Percentiles rank a stretch among this genome's conserved stretches.
phyloP scores from a whole-genome alignment of 2,888 invertebrate genomes.

The Caenorhabditis sp. region DNA sequence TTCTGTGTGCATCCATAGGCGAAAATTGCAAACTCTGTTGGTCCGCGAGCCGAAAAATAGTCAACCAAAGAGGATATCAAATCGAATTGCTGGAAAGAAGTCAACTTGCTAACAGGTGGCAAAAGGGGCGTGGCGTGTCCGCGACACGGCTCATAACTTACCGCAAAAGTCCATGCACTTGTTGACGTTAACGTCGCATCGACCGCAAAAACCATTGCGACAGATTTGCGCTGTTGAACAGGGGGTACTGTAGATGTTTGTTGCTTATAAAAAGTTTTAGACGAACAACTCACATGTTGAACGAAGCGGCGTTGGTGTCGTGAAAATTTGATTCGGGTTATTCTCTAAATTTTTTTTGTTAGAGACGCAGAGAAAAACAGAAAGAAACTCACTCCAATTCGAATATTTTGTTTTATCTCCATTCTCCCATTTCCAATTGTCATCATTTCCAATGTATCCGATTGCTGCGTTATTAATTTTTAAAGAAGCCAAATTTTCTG shows the following conservation, averaged over 20 bases:
- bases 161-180: slow-evolving; percentile 20
- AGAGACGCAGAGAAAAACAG: too few relatives aligned
- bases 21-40: slow-evolving; percentile 27
- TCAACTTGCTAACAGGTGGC: too few relatives aligned
- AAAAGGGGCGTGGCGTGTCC: too few relatives aligned
- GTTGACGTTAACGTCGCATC: slow-evolving; percentile 26
- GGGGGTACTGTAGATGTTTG: slow-evolving; percentile 11
- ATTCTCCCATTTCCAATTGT: slow-evolving; percentile 11
- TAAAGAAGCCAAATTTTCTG: neutral
- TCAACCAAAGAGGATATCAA: slow-evolving; percentile 8
- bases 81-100: slow-evolving; percentile 26
- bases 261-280: too few relatives aligned
- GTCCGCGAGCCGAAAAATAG: slow-evolving; percentile 23
- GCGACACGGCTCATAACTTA: too few relatives aligned
- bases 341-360: neutral
- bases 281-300: slow-evolving; percentile 8
- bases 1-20: slow-evolving; percentile 23
- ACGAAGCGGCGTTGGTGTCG: slow-evolving; percentile 5
- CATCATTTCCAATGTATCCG: neutral
- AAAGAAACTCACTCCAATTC: slow-evolving; percentile 19
- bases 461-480: neutral
- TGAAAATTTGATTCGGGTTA: neutral
- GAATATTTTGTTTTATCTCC: slow-evolving; percentile 8
- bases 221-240: slow-evolving; percentile 16
- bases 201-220: slow-evolving; percentile 18